These are phyloP conservation scores for Drosophila subpulchrella DNA, from an alignment of 1,140 invertebrate species.

Conservation along the genomic window DNA sequence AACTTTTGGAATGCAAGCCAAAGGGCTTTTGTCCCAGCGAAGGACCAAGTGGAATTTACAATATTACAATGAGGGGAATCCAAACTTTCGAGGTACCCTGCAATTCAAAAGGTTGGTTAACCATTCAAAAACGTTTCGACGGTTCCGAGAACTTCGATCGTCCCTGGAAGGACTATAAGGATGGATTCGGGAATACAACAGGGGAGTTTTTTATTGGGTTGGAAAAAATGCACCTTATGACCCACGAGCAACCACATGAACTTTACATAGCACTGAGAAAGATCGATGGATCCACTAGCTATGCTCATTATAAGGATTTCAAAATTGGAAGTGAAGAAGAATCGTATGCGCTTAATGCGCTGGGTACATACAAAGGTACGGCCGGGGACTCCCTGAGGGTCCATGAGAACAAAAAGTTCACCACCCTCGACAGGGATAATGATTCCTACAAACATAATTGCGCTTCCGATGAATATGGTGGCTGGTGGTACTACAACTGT, in stretches of 20 bases:
- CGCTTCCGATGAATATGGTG: neutral
- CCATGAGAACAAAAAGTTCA: neutral
- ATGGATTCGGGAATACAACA: neutral
- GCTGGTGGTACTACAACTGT: neutral
- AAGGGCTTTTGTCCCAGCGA: neutral
- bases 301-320: neutral
- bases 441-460: neutral
- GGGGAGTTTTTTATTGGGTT: neutral
- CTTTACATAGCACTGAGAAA: neutral
- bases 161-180: neutral
- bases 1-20: neutral
- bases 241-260: neutral
- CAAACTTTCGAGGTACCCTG: neutral
- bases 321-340: neutral
- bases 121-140: neutral
- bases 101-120: neutral
- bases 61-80: neutral
- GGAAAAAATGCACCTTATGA: neutral
- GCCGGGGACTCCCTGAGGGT: neutral
- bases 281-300: neutral
- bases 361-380: neutral
- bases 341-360: neutral
- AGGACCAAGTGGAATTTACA: neutral
- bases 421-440: neutral
- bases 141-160: neutral